Evolutionary conservation across 1,140 invertebrate genomes (phyloP), one percentile per base, ranked within the genome.

Genomic region (Macrotrachela quadricornifera): DNA sequence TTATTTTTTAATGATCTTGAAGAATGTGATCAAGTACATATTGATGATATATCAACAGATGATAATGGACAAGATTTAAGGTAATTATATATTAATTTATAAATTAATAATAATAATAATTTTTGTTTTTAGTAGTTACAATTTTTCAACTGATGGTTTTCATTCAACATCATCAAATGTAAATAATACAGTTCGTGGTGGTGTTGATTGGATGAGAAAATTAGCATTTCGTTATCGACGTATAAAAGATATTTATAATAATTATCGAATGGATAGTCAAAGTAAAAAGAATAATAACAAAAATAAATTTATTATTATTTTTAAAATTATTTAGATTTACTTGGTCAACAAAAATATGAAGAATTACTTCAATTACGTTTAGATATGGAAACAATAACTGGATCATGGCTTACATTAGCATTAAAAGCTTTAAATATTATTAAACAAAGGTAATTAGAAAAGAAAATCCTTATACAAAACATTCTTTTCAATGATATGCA

Each of bases 1-100:
- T 84, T 96, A 71, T 94, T 94, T 71, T 92, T 90, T 71, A 91
- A 90, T 67, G 88, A 94, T 72, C 78, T 95, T 63, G 87, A 92
- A 77, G 85, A 92, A 59, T 92, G 87, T 71, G 87, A 94, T 75
- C 87, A 94, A 77, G 85, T 90, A 49, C 87, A 95, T 74, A 90
- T 95, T 70, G 88, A 96, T 64, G 88, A 94, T 62, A 84, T 91
- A 14, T 83, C 84, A 21, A 85, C 85, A 0, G 90, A 95, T 64
- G 88, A 95, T 66, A 94, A 92, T 65, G 88, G 87, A 0, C 87
- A 94, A 69, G 88, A 95, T 66, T 73, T 95, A 37, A 82, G 73
- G 75, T 77, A 64, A 66, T 50, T 57, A 40, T 12, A 11, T n/a
- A 36, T 17, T 36, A 14, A 39, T 58, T 57, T 30, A 42, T 42